phyloP scores from a whole-genome alignment of 35 echinoderm and acorn worm species.

The Ptychodera flava region DNA sequence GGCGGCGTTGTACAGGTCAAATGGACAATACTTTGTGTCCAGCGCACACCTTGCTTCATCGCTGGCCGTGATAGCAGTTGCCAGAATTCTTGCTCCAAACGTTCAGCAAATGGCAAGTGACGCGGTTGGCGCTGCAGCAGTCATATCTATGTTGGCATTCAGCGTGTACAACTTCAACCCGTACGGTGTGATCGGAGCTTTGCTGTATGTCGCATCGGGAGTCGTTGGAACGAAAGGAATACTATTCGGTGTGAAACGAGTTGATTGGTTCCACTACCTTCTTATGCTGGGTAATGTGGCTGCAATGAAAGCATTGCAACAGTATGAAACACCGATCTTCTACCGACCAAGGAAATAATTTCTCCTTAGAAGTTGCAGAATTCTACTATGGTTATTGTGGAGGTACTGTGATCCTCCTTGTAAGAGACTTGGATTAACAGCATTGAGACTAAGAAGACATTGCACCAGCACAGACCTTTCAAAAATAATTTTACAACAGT shows the following conservation, averaged over 20 bases:
- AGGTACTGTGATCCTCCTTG: too few relatives aligned
- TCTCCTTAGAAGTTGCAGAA: too few relatives aligned
- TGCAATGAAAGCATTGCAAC: constrained; percentile 54
- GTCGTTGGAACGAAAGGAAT: constrained; percentile 52
- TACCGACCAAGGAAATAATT: background rate
- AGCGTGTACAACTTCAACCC: constrained; percentile 65
- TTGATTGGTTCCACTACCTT: constrained; percentile 97
- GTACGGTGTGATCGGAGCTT: constrained; percentile 59
- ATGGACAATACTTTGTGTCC: constrained; percentile 27
- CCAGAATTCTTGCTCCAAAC: constrained; percentile 25
- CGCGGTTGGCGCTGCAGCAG: constrained; percentile 16
- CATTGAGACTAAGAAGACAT: too few relatives aligned
- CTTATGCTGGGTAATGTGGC: constrained; percentile 76
- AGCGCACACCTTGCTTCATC: constrained; percentile 32
- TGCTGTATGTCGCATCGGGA: constrained; percentile 56
- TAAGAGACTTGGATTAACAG: too few relatives aligned
- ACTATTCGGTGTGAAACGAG: constrained; percentile 42
- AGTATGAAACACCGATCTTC: constrained; percentile 6
- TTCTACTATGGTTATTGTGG: too few relatives aligned
- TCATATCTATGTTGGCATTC: constrained; percentile 61
- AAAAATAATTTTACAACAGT: too few relatives aligned
- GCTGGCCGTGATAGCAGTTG: constrained; percentile 19
- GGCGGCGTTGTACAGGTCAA: constrained; percentile 48
- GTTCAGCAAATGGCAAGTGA: constrained; percentile 10
- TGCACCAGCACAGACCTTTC: too few relatives aligned